Percentiles rank a stretch among this genome's conserved stretches.
Conservation (phyloP, 2,888 invertebrate genomes). For the Acrocera orbiculus region DNA sequence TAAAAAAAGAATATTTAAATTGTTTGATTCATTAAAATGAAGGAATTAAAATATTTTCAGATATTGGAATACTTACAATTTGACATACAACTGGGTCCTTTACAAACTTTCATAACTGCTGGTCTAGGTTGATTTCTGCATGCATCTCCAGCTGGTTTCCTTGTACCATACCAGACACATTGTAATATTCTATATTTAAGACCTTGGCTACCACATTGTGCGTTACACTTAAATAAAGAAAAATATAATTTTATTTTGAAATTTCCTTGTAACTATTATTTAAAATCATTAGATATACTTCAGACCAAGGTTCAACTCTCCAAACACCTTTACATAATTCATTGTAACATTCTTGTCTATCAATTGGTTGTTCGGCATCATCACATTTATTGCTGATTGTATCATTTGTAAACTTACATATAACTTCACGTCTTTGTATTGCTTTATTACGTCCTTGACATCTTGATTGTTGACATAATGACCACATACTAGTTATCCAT, state of each 20-base stretch:
- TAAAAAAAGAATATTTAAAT: too few relatives aligned
- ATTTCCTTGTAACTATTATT: neutral
- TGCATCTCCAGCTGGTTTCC: conserved; percentile 66
- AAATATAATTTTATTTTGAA: neutral
- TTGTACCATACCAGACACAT: conserved; percentile 83
- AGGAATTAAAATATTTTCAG: too few relatives aligned
- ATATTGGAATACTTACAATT: conserved; percentile 34
- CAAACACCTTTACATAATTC: conserved; percentile 77
- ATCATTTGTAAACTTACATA: conserved; percentile 33
- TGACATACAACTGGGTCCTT: conserved; percentile 44
- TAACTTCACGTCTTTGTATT: conserved; percentile 48
- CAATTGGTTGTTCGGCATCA: conserved; percentile 51
- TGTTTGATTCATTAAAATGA: too few relatives aligned
- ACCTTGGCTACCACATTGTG: conserved; percentile 64
- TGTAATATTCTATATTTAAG: conserved; percentile 75
- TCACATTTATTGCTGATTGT: conserved; percentile 38
- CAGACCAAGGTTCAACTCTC: conserved; percentile 84
- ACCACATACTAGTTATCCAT: conserved; percentile 56
- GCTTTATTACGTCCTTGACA: conserved; percentile 64
- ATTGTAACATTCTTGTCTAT: conserved; percentile 62
- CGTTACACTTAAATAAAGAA: conserved; percentile 52
- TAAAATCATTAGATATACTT: conserved; percentile 36
- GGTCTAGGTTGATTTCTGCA: conserved; percentile 66
- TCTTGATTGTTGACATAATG: conserved; percentile 49
- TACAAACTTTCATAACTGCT: conserved; percentile 58